Evolutionary conservation across 2,797 vertebrate genomes (phyloP).

Genomic region (Tokudaia muenninki): DNA sequence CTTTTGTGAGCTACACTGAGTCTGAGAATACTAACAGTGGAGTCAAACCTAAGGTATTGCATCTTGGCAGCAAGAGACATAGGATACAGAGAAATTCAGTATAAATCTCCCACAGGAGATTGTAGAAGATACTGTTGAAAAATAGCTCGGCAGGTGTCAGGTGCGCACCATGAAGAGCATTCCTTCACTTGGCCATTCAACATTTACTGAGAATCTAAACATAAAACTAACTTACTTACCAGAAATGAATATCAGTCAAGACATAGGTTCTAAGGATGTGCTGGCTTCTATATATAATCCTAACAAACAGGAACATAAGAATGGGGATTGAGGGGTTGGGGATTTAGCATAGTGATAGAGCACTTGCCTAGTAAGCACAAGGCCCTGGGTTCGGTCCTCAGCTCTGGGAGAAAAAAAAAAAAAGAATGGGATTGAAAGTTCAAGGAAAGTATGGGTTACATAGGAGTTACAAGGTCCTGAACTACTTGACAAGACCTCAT

Average conservation of each 20-base stretch:
- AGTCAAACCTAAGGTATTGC: neutral
- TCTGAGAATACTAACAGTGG: neutral
- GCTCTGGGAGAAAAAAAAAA: no score
- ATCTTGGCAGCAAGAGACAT: neutral
- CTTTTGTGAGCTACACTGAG: neutral
- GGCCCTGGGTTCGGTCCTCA: no score
- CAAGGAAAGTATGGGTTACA: neutral
- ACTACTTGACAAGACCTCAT: neutral
- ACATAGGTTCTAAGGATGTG: neutral
- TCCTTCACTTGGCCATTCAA: neutral
- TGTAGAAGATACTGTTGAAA: neutral
- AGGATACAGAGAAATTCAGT: neutral
- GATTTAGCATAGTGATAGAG: no score
- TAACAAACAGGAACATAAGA: neutral
- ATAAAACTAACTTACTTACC: neutral
- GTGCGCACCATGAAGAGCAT: neutral
- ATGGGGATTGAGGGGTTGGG: neutral
- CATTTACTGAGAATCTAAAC: neutral
- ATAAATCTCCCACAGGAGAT: neutral
- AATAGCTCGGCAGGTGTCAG: neutral
- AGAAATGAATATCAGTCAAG: neutral
- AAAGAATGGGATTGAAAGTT: no score
- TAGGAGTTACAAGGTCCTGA: neutral
- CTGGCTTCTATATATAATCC: no score
- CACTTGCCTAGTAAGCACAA: no score